Base-by-base conservation (phyloP, 2,888 invertebrate genomes). In the Dryadula phaetusa region DNA sequence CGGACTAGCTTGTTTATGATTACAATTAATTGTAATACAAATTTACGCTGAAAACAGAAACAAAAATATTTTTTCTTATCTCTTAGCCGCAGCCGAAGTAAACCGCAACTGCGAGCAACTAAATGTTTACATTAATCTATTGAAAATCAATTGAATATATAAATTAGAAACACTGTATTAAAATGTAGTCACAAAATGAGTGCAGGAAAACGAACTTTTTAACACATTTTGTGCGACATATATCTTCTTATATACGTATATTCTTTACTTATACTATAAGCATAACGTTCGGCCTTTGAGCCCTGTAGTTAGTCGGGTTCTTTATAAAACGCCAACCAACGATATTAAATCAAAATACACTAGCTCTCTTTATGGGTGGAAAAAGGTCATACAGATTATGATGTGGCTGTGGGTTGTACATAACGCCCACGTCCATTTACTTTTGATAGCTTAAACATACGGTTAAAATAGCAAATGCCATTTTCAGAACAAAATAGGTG, bases 331-430 rank as follows among this genome's bases (percentile, higher is more conserved):
- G 16, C 12, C 18, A 44, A 12, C 44, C n/a, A 25, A 28, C 25
- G 22, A 56, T 25, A 56, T 40, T 40, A 40, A 56, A 40, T 56
- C n/a, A 56, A n/a, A 56, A 40, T 56, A 56, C 10, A 56, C 40
- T n/a, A 56, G 2, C 18, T 56, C 6, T 14, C 16, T 32, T 14
- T 28, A 7, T 20, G 28, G 44, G 18, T 32, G 18, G 3, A 32
- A 44, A 58, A 42, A 60, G 60, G 18, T 44, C 60, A 60, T 60
- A 8, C 20, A 18, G 32, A 60, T 60, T 28, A 60, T 44, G 22
- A 60, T 32, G 44, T 16, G 32, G 28, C 12, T 60, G 3, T 56
- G 22, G 37, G 56, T 37, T 25, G 32, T 34, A 34, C 37, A 60
- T 60, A 18, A 28, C 60, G 28, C 28, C 28, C 42, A 22, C 56